Conservation (phyloP, 2,113 vertebrate species). For the Atrichornis clamosus region DNA sequence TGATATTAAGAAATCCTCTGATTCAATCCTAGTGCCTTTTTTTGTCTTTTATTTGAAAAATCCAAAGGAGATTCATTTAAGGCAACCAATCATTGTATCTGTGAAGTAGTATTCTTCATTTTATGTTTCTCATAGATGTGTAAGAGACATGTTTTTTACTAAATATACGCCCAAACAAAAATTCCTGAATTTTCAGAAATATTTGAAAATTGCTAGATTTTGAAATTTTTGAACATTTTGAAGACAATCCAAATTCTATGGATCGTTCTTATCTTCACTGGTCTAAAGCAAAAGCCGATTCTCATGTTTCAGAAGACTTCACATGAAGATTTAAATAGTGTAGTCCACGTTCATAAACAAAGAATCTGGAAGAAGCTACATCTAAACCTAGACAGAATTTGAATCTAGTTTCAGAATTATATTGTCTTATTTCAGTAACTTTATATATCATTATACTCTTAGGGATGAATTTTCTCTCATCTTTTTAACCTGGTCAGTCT, state of each 20-base stretch:
- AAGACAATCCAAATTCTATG: background rate
- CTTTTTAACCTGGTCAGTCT: background rate
- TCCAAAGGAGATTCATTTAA: background rate
- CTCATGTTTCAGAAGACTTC: background rate
- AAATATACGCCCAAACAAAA: background rate
- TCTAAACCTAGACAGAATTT: background rate
- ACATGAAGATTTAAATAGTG: background rate
- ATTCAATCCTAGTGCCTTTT: background rate
- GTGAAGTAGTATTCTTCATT: background rate
- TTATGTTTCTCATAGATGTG: background rate
- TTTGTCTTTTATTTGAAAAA: background rate
- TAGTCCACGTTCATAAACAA: background rate
- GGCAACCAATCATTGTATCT: accelerated
- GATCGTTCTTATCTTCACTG: background rate
- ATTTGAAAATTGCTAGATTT: background rate
- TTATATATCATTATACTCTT: background rate
- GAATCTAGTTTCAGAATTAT: background rate
- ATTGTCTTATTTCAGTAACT: background rate
- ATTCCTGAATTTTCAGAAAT: background rate
- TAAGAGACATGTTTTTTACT: background rate
- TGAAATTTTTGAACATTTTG: background rate
- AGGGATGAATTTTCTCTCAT: background rate
- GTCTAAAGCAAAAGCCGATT: background rate
- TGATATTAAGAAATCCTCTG: background rate
- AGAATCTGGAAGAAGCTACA: background rate